Conservation (phyloP, 2,888 invertebrate genomes). For the Xanthia togata region DNA sequence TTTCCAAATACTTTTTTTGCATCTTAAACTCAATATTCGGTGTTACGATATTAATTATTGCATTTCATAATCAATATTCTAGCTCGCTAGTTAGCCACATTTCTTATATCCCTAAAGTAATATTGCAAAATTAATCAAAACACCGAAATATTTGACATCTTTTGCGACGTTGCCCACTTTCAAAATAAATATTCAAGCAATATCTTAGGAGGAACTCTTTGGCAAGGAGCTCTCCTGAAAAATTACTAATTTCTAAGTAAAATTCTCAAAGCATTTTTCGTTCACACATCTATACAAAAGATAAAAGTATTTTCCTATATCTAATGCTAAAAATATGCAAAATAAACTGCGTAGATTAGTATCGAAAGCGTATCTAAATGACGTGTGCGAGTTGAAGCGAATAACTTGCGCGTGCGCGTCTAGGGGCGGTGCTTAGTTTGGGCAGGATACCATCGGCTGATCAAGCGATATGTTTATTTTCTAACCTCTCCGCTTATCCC, state of each 20-base stretch:
- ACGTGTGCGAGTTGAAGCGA: conserved; percentile 56
- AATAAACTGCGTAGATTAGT: conserved; percentile 60
- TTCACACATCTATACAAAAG: conserved; percentile 32
- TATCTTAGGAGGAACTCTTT: not conserved
- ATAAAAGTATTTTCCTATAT: conserved; percentile 2
- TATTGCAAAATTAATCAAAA: too few species aligned
- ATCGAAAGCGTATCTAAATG: conserved; percentile 65
- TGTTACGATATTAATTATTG: too few species aligned
- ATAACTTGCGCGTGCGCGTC: conserved; percentile 50
- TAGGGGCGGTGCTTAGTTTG: conserved; percentile 58
- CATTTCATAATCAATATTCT: too few species aligned
- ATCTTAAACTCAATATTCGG: too few species aligned
- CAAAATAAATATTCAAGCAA: too few species aligned
- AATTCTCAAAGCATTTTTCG: not conserved
- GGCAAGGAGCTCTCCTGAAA: not conserved
- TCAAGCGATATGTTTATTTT: conserved; percentile 57
- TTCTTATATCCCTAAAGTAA: too few species aligned
- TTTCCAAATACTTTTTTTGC: too few species aligned
- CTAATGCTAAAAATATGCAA: conserved; percentile 50
- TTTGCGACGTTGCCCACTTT: too few species aligned
- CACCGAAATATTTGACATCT: too few species aligned
- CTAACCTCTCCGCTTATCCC: conserved; percentile 40
- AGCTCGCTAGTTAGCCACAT: too few species aligned
- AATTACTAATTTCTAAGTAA: not conserved
- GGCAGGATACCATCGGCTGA: conserved; percentile 64